Conservation (phyloP, 2,888 invertebrate genomes). For the Metalampra italica region DNA sequence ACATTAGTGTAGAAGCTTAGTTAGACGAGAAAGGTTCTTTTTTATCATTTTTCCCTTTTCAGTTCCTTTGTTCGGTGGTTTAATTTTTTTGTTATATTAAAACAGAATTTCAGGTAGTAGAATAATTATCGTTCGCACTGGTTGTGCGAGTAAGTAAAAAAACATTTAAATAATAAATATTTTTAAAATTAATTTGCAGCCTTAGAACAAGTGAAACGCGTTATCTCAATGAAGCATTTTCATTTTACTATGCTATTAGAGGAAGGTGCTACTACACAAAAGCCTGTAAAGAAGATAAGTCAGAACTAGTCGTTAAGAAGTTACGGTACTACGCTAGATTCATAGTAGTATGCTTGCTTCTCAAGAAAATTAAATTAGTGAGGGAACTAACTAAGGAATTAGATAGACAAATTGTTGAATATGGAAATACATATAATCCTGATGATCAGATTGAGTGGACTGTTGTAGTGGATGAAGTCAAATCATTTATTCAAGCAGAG, state of each 20-base stretch:
- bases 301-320: constrained; percentile 98
- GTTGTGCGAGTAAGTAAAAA: too few species aligned
- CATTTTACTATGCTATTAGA: constrained; percentile 97
- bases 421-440: constrained; percentile 97
- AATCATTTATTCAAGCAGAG: constrained; percentile 95
- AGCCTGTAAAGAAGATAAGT: constrained; percentile 94
- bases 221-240: constrained; percentile 96
- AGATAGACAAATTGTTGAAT: constrained; percentile 96
- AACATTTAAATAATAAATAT: too few species aligned
- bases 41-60: too few species aligned
- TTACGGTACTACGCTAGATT: constrained; percentile 96
- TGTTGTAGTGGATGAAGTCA: constrained; percentile 94
- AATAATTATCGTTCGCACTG: too few species aligned
- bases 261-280: constrained; percentile 96
- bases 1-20: too few species aligned
- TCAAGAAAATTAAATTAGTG: constrained; percentile 96
- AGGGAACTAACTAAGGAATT: constrained; percentile 94
- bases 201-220: constrained; percentile 97
- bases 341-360: constrained; percentile 95
- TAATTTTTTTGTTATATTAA: too few species aligned
- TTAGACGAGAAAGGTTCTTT: too few species aligned
- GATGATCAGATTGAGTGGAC: constrained; percentile 98
- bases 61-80: too few species aligned
- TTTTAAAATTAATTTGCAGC: constrained; percentile 75
- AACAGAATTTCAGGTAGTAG: too few species aligned